Percentiles rank a stretch among this genome's conserved stretches.
phyloP scores from a whole-genome alignment of 2,113 vertebrate species.

The Megaceryle maxima region DNA sequence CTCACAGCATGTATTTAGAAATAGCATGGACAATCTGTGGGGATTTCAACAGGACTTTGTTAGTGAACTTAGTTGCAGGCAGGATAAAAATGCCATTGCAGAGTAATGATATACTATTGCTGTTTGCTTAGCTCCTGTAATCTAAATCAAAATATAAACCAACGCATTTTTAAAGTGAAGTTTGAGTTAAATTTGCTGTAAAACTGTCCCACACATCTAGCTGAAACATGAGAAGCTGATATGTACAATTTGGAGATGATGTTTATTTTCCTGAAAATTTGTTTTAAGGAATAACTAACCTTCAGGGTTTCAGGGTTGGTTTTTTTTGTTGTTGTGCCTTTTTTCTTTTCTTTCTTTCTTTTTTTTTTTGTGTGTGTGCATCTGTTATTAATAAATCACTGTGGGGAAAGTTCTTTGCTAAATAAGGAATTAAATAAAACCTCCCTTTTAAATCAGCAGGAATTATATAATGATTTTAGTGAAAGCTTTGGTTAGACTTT shows the following conservation, averaged over 20 bases:
- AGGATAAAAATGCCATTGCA: background rate
- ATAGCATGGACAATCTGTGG: background rate
- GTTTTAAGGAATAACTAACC: slow-evolving; percentile 29
- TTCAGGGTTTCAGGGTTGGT: background rate
- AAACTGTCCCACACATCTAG: slow-evolving; percentile 39
- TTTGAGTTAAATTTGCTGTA: slow-evolving; percentile 56
- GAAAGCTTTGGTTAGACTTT: background rate
- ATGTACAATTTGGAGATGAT: background rate
- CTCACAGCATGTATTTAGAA: background rate
- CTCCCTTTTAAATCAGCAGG: background rate
- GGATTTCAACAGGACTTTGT: background rate
- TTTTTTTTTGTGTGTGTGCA: background rate
- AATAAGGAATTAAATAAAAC: slow-evolving; percentile 40
- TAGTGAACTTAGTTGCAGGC: background rate
- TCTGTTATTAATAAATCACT: slow-evolving; percentile 51
- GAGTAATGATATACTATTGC: background rate
- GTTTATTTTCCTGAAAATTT: slow-evolving; percentile 52
- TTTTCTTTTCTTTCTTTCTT: background rate
- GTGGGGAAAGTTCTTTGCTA: slow-evolving; percentile 25
- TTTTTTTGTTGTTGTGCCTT: background rate
- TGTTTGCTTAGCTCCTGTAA: slow-evolving; percentile 18
- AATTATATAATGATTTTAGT: background rate
- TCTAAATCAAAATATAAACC: background rate
- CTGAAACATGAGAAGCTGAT: slow-evolving; percentile 31
- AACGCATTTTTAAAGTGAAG: background rate